Evolutionary conservation across 2,113 vertebrate genomes (phyloP), one percentile per base, ranked within the genome.

Genomic region (Calonectris borealis): DNA sequence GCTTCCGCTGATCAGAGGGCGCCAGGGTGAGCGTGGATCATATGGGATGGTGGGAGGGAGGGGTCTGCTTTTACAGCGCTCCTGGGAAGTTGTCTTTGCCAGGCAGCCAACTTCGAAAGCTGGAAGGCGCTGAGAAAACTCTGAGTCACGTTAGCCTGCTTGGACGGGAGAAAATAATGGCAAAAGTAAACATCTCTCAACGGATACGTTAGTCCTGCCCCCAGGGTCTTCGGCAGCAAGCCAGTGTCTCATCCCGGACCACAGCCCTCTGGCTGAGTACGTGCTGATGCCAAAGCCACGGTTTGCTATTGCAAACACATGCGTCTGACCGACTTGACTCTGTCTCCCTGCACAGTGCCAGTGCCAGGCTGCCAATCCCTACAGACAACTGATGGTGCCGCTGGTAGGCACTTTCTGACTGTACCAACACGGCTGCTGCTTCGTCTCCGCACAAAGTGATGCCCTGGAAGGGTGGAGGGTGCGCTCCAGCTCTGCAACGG

Each of bases 1-100:
- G 89, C 81, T 95, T 94, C 88, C 7, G 1, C 77, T 89, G 93
- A 79, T 66, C 65, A 71, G 58, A 95, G 84, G 51, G 65, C 3
- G 1, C 40, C 2, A 1, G 81, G 83, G 66, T 81, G 71, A 89
- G 65, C 9, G 2, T 16, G 40, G 72, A 90, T 95, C 79, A 85
- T 64, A 52, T 0, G 3, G 88, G 42, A 48, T 22, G 26, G 76
- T 65, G 48, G 57, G 84, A 94, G 82, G 95, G 93, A 89, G 91
- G 70, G n/a, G 81, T 71, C 64, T 88, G 85, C 77, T 91, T 94
- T 89, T 57, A 95, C 86, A 95, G 86, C 49, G 27, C 75, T 93
- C 95, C 86, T 90, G 86, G 75, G 70, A 96, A 94, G 88, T 51
- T 96, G 83, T 69, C 83, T 88, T 75, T 96, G 93, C 89, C 87